phyloP scores from a whole-genome alignment of 2,888 invertebrate species.

The Poecilobothrus nobilitatus region DNA sequence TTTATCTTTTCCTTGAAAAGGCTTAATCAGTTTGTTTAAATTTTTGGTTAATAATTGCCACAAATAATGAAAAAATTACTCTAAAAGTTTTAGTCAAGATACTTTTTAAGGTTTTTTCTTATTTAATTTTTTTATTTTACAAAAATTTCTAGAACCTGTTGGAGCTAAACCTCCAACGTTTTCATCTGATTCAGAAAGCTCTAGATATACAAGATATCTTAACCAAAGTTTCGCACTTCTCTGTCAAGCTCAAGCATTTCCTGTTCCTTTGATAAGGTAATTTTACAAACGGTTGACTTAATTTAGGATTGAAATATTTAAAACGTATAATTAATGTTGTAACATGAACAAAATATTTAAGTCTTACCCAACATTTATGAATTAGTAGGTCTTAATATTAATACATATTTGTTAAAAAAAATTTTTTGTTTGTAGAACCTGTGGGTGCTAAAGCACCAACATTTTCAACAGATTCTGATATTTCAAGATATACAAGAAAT shows the following conservation, averaged over 20 bases:
- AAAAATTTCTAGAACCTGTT: constrained; percentile 48
- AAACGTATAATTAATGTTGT: too few relatives aligned
- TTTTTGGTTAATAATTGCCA: too few relatives aligned
- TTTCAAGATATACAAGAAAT: constrained; percentile 41
- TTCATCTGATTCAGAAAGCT: constrained; percentile 44
- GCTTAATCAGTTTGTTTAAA: too few relatives aligned
- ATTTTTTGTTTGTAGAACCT: constrained; percentile 39
- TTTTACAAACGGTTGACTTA: background rate
- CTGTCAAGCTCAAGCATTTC: constrained; percentile 60
- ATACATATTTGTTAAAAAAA: too few relatives aligned
- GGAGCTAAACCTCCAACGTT: constrained; percentile 51
- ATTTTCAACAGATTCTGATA: constrained; percentile 48
- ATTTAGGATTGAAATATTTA: background rate
- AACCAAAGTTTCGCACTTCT: constrained; percentile 49
- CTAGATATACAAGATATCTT: constrained; percentile 19
- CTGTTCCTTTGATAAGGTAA: constrained; percentile 57
- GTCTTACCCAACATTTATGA: too few relatives aligned
- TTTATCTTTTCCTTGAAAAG: too few relatives aligned
- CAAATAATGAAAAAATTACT: too few relatives aligned
- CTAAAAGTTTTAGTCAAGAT: too few relatives aligned
- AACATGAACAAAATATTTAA: too few relatives aligned
- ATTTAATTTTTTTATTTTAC: background rate
- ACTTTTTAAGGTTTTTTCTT: background rate
- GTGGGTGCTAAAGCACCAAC: constrained; percentile 49
- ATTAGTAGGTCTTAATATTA: too few relatives aligned